A percentile compares a stretch with the other conserved stretches of the same genome.
Evolutionary conservation across 2,797 vertebrate species (phyloP).

Genomic region (Parauchenoglanis ngamensis): DNA sequence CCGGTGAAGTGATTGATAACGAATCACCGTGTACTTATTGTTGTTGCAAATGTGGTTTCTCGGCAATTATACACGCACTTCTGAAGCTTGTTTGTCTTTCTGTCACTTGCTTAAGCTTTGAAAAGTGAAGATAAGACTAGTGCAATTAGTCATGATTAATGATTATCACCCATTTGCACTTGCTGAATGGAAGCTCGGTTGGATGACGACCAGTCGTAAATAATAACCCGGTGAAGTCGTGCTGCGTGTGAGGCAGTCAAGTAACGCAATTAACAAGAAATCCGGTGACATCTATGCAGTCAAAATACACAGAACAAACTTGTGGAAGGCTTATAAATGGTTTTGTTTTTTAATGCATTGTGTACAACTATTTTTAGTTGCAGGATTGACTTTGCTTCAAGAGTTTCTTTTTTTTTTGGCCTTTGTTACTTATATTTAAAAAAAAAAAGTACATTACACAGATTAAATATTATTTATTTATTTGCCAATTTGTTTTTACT

Average conservation of each 20-base stretch:
- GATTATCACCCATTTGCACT: neutral
- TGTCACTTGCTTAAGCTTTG: neutral
- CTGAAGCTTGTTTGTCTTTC: constrained; percentile 15
- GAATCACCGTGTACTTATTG: neutral
- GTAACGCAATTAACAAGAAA: neutral
- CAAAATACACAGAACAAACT: neutral
- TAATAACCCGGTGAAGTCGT: neutral
- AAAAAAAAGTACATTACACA: too few relatives aligned
- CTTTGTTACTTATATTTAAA: neutral
- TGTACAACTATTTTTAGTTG: neutral
- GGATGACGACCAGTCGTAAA: neutral
- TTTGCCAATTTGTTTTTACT: neutral
- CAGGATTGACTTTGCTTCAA: neutral
- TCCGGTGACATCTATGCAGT: neutral
- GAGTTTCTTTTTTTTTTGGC: neutral
- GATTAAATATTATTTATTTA: neutral
- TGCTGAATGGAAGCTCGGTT: neutral
- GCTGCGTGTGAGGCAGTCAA: neutral
- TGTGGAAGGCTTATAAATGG: neutral
- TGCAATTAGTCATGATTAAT: constrained; percentile 22
- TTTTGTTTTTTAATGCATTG: neutral
- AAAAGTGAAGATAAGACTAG: neutral
- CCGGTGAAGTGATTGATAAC: neutral
- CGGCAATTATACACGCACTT: neutral
- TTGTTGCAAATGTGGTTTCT: neutral